phyloP scores from a whole-genome alignment of 2,113 vertebrate species.

The Plotosus lineatus region DNA sequence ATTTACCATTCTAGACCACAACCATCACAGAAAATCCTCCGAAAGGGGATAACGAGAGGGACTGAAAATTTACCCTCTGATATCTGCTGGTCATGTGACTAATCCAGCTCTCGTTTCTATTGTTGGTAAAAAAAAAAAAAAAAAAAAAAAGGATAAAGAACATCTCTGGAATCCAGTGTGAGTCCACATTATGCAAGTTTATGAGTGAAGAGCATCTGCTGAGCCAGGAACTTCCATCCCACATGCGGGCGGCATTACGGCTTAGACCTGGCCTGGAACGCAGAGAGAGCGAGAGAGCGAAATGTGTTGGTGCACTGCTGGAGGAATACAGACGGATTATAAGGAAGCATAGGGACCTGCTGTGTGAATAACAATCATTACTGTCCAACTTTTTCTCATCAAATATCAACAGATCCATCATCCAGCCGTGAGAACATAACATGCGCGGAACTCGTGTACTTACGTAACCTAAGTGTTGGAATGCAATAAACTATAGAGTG shows the following conservation, averaged over 20 bases:
- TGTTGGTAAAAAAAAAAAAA: neutral
- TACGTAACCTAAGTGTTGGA: neutral
- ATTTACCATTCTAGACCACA: no score
- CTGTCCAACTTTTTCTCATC: neutral
- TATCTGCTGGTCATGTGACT: neutral
- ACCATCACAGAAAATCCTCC: no score
- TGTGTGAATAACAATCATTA: neutral
- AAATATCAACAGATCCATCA: neutral
- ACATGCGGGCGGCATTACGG: conserved; percentile 36
- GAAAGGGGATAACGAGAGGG: no score
- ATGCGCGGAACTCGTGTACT: neutral
- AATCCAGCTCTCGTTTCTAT: conserved; percentile 43
- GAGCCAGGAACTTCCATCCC: conserved; percentile 5
- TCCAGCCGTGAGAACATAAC: neutral
- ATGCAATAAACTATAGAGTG: neutral
- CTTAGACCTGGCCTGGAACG: neutral
- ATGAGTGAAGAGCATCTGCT: conserved; percentile 67
- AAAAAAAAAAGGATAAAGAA: conserved; percentile 42
- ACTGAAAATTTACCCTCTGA: neutral
- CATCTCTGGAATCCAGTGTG: conserved; percentile 51
- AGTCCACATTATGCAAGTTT: conserved; percentile 55
- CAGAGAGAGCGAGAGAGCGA: neutral
- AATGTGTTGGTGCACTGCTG: neutral
- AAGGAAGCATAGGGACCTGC: neutral
- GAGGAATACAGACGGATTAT: neutral